Conservation (phyloP, 2,797 vertebrate genomes). For the Discoglossus pictus region DNA sequence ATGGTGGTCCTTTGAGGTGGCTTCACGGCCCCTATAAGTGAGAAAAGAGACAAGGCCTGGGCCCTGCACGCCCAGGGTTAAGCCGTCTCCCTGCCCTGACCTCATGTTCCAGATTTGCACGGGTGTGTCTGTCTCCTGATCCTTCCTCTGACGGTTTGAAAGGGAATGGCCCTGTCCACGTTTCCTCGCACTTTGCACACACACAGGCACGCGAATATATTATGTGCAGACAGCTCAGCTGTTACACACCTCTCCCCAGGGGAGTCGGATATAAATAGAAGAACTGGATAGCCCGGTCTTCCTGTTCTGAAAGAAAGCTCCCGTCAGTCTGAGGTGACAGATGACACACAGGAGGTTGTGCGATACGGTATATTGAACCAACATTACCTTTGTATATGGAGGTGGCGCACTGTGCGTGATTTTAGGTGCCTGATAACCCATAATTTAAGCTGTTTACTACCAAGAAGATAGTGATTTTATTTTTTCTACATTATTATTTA, state of each 20-base stretch:
- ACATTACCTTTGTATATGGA: no score
- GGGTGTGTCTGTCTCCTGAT: slow-evolving; percentile 43
- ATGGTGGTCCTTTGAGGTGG: no score
- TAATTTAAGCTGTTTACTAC: no score
- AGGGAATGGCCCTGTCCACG: slow-evolving; percentile 38
- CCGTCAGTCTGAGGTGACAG: slow-evolving; percentile 30
- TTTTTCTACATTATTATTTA: no score
- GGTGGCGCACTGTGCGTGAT: no score
- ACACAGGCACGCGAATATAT: slow-evolving; percentile 48
- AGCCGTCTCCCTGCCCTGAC: neutral
- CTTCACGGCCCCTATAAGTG: no score
- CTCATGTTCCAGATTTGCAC: slow-evolving; percentile 32
- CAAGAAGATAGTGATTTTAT: no score
- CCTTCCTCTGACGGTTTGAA: slow-evolving; percentile 38
- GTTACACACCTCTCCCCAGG: slow-evolving; percentile 43
- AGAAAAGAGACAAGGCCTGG: no score
- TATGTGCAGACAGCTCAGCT: slow-evolving; percentile 50
- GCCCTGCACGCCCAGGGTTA: slow-evolving; percentile 37
- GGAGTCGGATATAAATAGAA: slow-evolving; percentile 39
- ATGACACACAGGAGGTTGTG: slow-evolving; percentile 15
- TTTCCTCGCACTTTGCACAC: slow-evolving; percentile 44
- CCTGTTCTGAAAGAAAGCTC: slow-evolving; percentile 11
- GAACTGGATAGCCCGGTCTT: slow-evolving; percentile 10
- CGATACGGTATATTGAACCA: no score
- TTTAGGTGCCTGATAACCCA: no score